Evolutionary conservation across 2,113 vertebrate genomes (phyloP).

Genomic region (Saccopteryx leptura): DNA sequence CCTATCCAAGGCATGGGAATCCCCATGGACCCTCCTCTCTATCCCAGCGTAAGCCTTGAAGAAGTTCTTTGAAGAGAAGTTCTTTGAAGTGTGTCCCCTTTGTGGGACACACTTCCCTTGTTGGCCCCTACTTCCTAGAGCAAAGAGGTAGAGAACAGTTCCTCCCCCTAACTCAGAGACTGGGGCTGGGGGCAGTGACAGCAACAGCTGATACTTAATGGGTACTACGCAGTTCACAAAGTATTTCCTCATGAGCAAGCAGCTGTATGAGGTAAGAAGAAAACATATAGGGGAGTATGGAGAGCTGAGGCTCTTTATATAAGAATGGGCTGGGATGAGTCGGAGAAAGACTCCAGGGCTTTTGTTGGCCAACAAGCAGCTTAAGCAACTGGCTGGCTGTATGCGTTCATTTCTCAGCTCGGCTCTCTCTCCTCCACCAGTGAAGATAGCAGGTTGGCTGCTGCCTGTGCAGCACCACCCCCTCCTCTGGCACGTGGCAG

Average conservation of each 20-base stretch:
- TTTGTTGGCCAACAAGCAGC: background rate
- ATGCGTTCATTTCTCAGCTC: background rate
- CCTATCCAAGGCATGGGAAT: background rate
- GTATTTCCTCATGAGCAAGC: background rate
- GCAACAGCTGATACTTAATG: background rate
- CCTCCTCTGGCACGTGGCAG: slow-evolving; percentile 82
- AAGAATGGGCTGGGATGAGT: background rate
- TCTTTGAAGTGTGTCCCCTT: background rate
- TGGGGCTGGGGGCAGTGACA: background rate
- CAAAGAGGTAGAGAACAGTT: background rate
- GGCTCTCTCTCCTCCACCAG: background rate
- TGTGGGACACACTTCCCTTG: background rate
- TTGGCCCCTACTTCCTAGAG: background rate
- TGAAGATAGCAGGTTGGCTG: background rate
- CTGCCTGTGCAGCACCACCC: slow-evolving; percentile 25
- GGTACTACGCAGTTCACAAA: background rate
- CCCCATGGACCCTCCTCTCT: background rate
- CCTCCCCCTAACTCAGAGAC: background rate
- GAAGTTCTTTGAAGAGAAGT: background rate
- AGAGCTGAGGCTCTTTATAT: background rate
- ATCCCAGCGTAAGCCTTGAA: accelerated
- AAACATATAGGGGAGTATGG: background rate
- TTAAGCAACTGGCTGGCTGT: background rate
- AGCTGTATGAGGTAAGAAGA: background rate
- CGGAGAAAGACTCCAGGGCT: slow-evolving; percentile 21